A percentile compares a stretch with the other conserved stretches of the same genome.
These are phyloP conservation scores for Eulacestoma nigropectus DNA, from an alignment of 2,113 vertebrate species.

Conservation along the genomic window DNA sequence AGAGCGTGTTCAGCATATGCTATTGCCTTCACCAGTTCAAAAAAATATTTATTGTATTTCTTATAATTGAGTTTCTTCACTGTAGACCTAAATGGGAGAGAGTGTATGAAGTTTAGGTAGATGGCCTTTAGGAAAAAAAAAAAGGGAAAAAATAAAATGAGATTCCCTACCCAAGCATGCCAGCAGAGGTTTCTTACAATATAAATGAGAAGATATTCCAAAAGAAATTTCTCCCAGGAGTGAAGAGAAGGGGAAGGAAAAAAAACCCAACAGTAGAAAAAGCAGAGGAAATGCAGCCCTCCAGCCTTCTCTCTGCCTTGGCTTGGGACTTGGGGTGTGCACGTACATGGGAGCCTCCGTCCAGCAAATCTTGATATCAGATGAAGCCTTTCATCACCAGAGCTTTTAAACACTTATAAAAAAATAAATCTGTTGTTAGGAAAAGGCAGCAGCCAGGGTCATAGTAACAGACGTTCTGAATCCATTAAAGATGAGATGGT, in stretches of 20 bases:
- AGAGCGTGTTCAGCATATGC: constrained; percentile 50
- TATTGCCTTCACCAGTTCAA: constrained; percentile 30
- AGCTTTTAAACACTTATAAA: neutral
- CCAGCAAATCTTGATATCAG: neutral
- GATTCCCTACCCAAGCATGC: neutral
- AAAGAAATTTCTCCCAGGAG: neutral
- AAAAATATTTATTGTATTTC: constrained; percentile 65
- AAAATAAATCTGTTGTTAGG: neutral
- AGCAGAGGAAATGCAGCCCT: neutral
- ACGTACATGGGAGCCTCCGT: neutral
- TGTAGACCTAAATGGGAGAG: neutral
- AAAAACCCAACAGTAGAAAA: neutral
- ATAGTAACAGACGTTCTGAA: neutral
- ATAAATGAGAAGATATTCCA: constrained; percentile 2
- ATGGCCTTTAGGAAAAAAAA: neutral
- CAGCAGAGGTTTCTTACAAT: neutral
- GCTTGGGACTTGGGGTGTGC: neutral
- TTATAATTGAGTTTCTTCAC: constrained; percentile 24
- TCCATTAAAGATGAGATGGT: neutral
- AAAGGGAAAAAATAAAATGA: neutral
- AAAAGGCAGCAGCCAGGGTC: neutral
- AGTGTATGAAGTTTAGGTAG: constrained; percentile 34
- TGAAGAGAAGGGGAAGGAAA: neutral
- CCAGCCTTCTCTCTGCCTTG: neutral
- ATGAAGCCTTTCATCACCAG: neutral